These are phyloP conservation scores for Numida meleagris DNA, from an alignment of 2,113 vertebrate genomes.

Conservation along the genomic window DNA sequence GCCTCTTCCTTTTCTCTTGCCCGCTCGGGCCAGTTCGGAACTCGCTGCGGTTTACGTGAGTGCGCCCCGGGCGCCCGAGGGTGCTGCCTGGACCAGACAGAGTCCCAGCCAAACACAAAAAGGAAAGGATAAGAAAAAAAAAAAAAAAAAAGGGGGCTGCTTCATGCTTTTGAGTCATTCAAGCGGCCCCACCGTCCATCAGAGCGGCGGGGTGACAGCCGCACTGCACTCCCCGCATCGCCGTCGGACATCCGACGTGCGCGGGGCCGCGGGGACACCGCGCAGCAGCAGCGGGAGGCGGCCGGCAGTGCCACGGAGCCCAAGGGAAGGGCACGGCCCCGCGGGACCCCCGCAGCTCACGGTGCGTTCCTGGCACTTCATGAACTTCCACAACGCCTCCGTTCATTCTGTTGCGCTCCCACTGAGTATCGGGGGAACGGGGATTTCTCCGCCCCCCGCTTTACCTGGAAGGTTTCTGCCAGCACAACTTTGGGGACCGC, in stretches of 20 bases:
- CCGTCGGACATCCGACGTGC: slow-evolving; percentile 66
- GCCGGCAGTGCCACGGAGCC: slow-evolving; percentile 70
- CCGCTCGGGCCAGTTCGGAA: neutral
- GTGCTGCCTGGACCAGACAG: slow-evolving; percentile 1
- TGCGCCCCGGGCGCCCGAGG: neutral
- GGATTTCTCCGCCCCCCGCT: neutral
- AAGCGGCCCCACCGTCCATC: slow-evolving; percentile 52
- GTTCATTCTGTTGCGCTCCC: neutral
- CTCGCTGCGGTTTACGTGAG: slow-evolving; percentile 9
- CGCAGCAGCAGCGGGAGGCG: slow-evolving; percentile 56
- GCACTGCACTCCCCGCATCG: slow-evolving; percentile 56
- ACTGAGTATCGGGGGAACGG: neutral
- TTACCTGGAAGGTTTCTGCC: slow-evolving; percentile 1
- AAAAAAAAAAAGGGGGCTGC: neutral
- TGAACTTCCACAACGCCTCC: neutral
- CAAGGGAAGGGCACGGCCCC: slow-evolving; percentile 44
- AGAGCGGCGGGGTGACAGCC: slow-evolving; percentile 71
- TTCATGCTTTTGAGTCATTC: slow-evolving; percentile 69
- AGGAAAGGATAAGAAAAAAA: neutral
- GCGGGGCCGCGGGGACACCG: slow-evolving; percentile 65
- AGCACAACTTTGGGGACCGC: neutral
- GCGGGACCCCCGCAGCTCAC: neutral
- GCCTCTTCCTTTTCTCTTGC: neutral
- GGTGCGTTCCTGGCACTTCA: neutral
- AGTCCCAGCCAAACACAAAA: slow-evolving; percentile 26